phyloP scores from a whole-genome alignment of 2,797 vertebrate genomes.

The Semotilus atromaculatus region DNA sequence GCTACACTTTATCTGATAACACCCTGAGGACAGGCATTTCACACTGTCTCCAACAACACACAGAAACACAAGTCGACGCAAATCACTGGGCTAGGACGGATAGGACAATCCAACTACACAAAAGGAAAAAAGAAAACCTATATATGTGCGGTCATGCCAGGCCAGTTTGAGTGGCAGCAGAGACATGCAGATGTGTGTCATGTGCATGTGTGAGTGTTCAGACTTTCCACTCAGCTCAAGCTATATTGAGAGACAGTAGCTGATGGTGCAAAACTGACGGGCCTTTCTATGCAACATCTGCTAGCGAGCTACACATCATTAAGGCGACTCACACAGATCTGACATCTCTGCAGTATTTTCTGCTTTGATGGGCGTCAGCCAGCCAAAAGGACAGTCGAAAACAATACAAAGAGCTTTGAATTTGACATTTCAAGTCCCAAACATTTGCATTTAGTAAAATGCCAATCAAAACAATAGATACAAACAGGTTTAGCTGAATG shows the following conservation, averaged over 20 bases:
- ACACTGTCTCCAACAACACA: slow-evolving; percentile 1
- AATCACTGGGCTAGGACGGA: neutral
- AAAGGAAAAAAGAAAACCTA: neutral
- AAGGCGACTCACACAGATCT: slow-evolving; percentile 22
- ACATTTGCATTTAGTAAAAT: slow-evolving; percentile 30
- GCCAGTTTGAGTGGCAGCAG: slow-evolving; percentile 19
- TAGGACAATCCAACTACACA: neutral
- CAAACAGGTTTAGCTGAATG: slow-evolving; percentile 14
- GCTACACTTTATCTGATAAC: slow-evolving; percentile 35
- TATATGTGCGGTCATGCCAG: slow-evolving; percentile 1
- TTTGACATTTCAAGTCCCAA: slow-evolving; percentile 31
- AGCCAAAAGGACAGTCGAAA: slow-evolving; percentile 18
- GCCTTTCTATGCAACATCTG: slow-evolving; percentile 51
- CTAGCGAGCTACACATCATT: slow-evolving; percentile 54
- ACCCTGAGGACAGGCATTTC: neutral
- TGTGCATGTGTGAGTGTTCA: slow-evolving; percentile 12
- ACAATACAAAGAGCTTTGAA: slow-evolving; percentile 6
- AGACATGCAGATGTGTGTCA: slow-evolving; percentile 21
- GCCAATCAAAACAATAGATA: slow-evolving; percentile 17
- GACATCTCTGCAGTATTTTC: slow-evolving; percentile 40
- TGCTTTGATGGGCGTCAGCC: slow-evolving; percentile 27
- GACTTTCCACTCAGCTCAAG: slow-evolving; percentile 21
- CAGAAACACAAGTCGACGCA: slow-evolving; percentile 10
- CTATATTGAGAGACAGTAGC: slow-evolving; percentile 41
- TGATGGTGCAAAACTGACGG: slow-evolving; percentile 54